A percentile compares a stretch with the other conserved stretches of the same genome.
These are phyloP conservation scores for Pelobates cultripes DNA, from an alignment of 2,797 vertebrate species.

Conservation along the genomic window DNA sequence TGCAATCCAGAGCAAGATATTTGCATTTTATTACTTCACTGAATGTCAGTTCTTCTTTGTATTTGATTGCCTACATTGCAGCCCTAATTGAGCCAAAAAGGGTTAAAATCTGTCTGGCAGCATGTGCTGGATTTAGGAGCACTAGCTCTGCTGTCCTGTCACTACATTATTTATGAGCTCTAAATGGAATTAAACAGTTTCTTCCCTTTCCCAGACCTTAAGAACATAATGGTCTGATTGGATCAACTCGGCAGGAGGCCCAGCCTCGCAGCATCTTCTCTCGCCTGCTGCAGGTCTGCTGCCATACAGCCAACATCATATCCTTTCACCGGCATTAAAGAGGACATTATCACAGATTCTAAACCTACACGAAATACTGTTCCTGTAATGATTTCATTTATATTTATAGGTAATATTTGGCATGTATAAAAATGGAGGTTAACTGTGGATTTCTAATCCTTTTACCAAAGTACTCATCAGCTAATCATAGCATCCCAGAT, in stretches of 20 bases:
- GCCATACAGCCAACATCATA: not conserved
- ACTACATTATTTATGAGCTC: slow-evolving; percentile 38
- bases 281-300: slow-evolving; percentile 19
- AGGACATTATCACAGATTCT: not conserved
- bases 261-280: slow-evolving; percentile 16
- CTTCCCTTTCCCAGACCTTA: slow-evolving; percentile 31
- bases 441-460: no score
- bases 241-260: not conserved
- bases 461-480: no score
- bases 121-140: slow-evolving; percentile 6
- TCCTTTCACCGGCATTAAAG: not conserved
- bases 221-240: slow-evolving; percentile 19
- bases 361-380: slow-evolving; percentile 1
- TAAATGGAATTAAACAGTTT: slow-evolving; percentile 34
- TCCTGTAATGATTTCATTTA: not conserved
- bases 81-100: slow-evolving; percentile 15
- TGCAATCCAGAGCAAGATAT: not conserved
- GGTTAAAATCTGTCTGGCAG: slow-evolving; percentile 21
- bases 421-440: not conserved
- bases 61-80: slow-evolving; percentile 13
- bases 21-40: not conserved
- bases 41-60: slow-evolving; percentile 7
- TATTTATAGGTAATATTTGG: slow-evolving; percentile 15
- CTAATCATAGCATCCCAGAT: no score
- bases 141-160: slow-evolving; percentile 25